phyloP scores from a whole-genome alignment of 2,797 vertebrate species.

The Premnoplex brunnescens region DNA sequence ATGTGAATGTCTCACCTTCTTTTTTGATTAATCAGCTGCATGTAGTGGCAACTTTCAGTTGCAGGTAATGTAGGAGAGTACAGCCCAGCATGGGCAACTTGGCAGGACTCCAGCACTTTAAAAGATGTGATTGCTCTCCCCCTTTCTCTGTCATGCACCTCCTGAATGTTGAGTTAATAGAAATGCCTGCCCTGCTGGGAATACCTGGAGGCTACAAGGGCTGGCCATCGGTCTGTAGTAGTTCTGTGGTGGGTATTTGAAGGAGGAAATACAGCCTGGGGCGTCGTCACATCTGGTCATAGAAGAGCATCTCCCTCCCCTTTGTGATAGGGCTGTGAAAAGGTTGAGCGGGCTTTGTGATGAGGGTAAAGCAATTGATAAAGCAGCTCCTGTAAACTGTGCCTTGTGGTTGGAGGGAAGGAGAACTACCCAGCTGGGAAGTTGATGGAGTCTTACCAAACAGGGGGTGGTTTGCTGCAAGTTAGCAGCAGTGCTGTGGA shows the following conservation, averaged over 20 bases:
- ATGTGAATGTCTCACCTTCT: background rate
- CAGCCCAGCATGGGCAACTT: background rate
- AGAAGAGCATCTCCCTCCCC: background rate
- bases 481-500: background rate
- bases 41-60: background rate
- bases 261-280: background rate
- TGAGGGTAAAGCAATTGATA: background rate
- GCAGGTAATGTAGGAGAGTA: background rate
- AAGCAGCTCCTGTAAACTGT: background rate
- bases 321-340: background rate
- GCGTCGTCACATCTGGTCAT: background rate
- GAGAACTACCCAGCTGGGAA: background rate
- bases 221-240: background rate
- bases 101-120: background rate
- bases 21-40: background rate
- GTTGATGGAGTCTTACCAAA: background rate
- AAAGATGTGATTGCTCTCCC: background rate
- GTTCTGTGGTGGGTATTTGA: background rate
- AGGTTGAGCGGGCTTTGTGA: background rate
- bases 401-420: background rate
- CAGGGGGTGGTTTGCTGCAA: background rate
- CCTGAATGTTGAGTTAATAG: background rate
- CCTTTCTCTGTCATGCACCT: background rate
- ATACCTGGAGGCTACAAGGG: background rate
- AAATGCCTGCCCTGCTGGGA: background rate